These are phyloP conservation scores for Alosa alosa DNA, from an alignment of 2,113 vertebrate genomes.

Conservation along the genomic window DNA sequence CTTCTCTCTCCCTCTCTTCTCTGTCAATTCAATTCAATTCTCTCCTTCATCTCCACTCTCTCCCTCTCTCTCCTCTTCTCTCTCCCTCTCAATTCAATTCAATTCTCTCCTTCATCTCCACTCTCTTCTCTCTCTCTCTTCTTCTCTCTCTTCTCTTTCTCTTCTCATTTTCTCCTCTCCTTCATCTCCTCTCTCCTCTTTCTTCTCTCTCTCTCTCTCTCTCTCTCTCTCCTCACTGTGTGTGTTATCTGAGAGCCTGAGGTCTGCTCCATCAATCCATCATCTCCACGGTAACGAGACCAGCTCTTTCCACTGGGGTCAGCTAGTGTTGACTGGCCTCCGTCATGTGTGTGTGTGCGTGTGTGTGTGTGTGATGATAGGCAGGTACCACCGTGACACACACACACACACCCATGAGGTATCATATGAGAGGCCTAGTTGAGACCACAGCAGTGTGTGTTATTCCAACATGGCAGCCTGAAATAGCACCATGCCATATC, in stretches of 20 bases:
- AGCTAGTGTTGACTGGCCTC: not conserved
- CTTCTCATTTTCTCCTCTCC: too few species aligned
- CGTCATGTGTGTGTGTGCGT: not conserved
- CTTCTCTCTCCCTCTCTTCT: too few species aligned
- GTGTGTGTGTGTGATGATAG: slow-evolving; percentile 44
- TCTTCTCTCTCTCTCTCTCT: not conserved
- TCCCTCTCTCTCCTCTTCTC: too few species aligned
- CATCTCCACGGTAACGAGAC: slow-evolving; percentile 57
- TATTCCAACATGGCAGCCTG: slow-evolving; percentile 62
- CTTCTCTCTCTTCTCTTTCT: too few species aligned
- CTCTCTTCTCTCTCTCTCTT: too few species aligned
- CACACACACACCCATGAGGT: slow-evolving; percentile 49
- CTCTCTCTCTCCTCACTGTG: not conserved
- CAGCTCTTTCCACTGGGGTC: not conserved
- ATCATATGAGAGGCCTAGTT: slow-evolving; percentile 51
- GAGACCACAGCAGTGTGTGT: slow-evolving; percentile 47
- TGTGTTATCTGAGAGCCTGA: slow-evolving; percentile 47
- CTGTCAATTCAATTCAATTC: too few species aligned
- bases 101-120: too few species aligned
- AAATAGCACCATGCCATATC: slow-evolving; percentile 62
- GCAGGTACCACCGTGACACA: slow-evolving; percentile 51
- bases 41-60: too few species aligned
- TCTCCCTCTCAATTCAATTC: too few species aligned
- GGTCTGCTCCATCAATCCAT: slow-evolving; percentile 64
- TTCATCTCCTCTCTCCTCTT: too few species aligned